Base-by-base conservation (phyloP, 1,140 invertebrate genomes). In the Drosophila simulans region DNA sequence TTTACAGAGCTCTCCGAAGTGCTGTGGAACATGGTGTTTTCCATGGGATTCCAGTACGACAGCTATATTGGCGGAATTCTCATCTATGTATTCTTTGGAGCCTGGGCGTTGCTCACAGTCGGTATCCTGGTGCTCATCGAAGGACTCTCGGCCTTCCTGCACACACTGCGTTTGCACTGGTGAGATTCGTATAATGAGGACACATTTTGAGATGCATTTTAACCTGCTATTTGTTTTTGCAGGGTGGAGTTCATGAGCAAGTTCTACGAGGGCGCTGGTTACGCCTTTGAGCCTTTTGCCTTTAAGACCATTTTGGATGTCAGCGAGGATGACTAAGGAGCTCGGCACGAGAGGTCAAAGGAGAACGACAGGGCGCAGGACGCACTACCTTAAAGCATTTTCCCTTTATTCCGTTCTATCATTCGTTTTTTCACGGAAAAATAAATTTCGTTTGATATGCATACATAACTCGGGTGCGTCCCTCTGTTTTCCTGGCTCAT, bases 211-310 rank as follows among this genome's bases (percentile, higher is more conserved):
- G 10, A 49, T 8, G 4, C 10, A 45, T 5, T 22, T n/a, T 25
- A 15, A 57, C 0, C 13, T 2, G 20, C 17, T 0, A 3, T 37
- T 45, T 49, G 12, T 3, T 40, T 63, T 39, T 69, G 13, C 93
- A 98, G 97, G 97, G 98, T 99, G 46, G 98, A 99, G 91, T 99
- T 99, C 91, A 98, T 98, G 95, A 99, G 97, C 93, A 99, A 99
- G 93, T 99, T 99, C 93, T 99, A 99, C 92, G 92, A 94, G 10
- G 98, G 98, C 64, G 92, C 95, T 51, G 98, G 98, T 10, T 96
- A 98, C 86, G 92, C 95, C 48, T 99, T 99, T 94, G 94, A 96
- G 80, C 98, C 98, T 37, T 99, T 99, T 94, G 97, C 95, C 75
- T 99, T 99, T 93, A 97, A 97, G 91, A 94, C 94, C 4, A 96